phyloP scores from a whole-genome alignment of 2,888 invertebrate species.

The Synanthedon andrenaeformis region DNA sequence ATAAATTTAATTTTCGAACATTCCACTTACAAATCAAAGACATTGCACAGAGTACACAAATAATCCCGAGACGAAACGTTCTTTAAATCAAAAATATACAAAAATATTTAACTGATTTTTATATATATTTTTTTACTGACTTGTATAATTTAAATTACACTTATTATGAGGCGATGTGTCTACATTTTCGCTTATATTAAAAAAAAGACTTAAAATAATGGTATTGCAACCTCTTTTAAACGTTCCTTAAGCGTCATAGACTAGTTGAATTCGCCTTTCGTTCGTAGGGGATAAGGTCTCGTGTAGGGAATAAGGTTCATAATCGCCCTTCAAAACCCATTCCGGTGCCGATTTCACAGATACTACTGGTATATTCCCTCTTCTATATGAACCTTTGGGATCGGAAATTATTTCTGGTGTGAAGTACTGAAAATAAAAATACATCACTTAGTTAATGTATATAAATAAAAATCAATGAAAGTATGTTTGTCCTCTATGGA shows the following conservation, averaged over 20 bases:
- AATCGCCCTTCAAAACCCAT: conserved; percentile 26
- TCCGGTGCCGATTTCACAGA: conserved; percentile 2
- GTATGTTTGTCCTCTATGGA: too few relatives aligned
- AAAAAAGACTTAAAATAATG: not conserved
- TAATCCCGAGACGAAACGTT: too few relatives aligned
- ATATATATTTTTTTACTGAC: too few relatives aligned
- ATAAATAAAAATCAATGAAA: too few relatives aligned
- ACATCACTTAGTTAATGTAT: not conserved
- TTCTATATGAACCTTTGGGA: not conserved
- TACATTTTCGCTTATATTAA: too few relatives aligned
- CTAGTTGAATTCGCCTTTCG: conserved; percentile 24
- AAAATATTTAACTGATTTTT: too few relatives aligned
- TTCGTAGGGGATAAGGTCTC: conserved; percentile 15
- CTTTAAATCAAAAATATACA: too few relatives aligned
- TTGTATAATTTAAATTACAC: too few relatives aligned
- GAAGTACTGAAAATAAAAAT: not conserved
- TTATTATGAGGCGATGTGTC: too few relatives aligned
- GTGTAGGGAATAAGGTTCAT: conserved; percentile 25
- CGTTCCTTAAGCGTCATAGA: conserved; percentile 16
- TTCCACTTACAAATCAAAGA: too few relatives aligned
- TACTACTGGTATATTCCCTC: not conserved
- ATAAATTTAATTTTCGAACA: too few relatives aligned
- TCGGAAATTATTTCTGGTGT: not conserved
- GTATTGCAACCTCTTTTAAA: conserved; percentile 16
- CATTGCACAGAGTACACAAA: too few relatives aligned